Evolutionary conservation across 1,140 invertebrate genomes (phyloP), one percentile per base, ranked within the genome.

Genomic region (Bombus waltoni): DNA sequence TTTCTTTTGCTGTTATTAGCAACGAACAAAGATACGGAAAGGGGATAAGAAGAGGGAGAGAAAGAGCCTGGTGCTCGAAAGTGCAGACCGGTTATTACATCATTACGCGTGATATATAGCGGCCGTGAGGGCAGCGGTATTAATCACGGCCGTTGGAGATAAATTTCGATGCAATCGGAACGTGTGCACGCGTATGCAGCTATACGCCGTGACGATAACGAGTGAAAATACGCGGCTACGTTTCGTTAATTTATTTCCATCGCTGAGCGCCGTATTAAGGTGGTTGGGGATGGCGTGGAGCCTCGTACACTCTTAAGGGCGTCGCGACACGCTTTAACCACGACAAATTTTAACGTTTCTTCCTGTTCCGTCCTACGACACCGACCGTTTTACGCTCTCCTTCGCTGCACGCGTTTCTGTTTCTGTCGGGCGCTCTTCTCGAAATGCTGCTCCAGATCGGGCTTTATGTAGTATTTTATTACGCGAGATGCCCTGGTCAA

Each of bases 61-160:
- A n/a, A 62, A 65, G 59, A 40, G 9, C 13, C 9, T n/a, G 59
- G 70, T 32, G 47, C 70, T 57, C 74, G 70, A 81, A 89, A 86
- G 72, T 86, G 65, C 53, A 88, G 83, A 86, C 83, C 87, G 78
- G 83, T 86, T 88, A 89, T 89, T 89, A 89, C 87, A 89, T 86
- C 88, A 89, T 89, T 89, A 89, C 75, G 87, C 74, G 79, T 88
- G 88, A 89, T 89, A 35, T 88, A 89, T 89, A 76, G 78, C 44
- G 73, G 57, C 18, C 78, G 62, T 38, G 62, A 59, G 74, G 74
- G 32, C 65, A 40, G 44, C 65, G 70, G 85, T 82, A 89, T 89
- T 89, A 89, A 89, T 89, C 88, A 89, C 59, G 32, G 9, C 59
- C 72, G 59, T 79, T 65, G 59, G 38, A 89, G 83, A 89, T 89